phyloP scores from a whole-genome alignment of 2,888 invertebrate genomes.

The Oeneis ivallda region DNA sequence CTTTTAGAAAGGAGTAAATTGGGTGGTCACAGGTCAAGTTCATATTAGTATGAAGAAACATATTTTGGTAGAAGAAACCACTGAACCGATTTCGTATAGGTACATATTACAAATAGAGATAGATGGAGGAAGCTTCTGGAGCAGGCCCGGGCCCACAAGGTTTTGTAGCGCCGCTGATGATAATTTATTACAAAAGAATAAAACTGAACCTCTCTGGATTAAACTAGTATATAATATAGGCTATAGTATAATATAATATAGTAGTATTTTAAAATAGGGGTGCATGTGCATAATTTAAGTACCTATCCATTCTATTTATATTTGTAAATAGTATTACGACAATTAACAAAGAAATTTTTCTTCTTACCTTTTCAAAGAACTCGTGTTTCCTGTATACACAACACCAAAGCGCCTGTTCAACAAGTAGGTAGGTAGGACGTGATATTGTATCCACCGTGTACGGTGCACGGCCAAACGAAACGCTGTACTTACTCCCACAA shows the following conservation, averaged over 20 bases:
- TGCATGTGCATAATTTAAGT: neutral
- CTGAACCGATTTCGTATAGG: too few relatives aligned
- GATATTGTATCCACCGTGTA: neutral
- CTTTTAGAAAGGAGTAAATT: neutral
- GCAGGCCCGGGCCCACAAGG: too few relatives aligned
- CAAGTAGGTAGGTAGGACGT: slow-evolving; percentile 2
- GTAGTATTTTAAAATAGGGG: too few relatives aligned
- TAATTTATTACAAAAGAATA: too few relatives aligned
- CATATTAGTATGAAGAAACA: neutral
- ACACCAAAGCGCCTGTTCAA: slow-evolving; percentile 7
- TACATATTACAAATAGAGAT: too few relatives aligned
- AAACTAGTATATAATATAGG: too few relatives aligned
- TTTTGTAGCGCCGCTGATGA: too few relatives aligned
- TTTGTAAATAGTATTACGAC: neutral
- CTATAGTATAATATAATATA: too few relatives aligned
- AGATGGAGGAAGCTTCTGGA: too few relatives aligned
- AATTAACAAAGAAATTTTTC: neutral
- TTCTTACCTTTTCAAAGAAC: neutral
- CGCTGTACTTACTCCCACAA: slow-evolving; percentile 4
- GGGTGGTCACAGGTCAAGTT: too few relatives aligned
- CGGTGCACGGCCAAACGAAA: slow-evolving; percentile 17
- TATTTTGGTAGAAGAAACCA: too few relatives aligned
- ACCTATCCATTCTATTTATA: neutral
- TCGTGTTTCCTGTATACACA: neutral
- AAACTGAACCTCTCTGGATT: too few relatives aligned